Evolutionary conservation across 2,888 invertebrate genomes (phyloP).

Genomic region (Parascotia fuliginaria): DNA sequence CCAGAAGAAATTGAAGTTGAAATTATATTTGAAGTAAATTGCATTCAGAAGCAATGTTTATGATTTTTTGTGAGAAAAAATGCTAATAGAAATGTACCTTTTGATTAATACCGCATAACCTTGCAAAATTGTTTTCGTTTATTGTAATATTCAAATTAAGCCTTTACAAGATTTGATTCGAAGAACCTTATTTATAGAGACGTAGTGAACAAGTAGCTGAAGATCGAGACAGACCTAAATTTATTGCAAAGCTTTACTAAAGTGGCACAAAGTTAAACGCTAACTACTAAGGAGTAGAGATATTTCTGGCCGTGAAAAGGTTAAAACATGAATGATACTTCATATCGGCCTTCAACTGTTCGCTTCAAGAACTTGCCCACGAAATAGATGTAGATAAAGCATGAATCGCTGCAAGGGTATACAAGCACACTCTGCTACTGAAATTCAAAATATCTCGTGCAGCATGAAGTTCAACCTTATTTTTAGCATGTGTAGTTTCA

Average conservation of each 20-base stretch:
- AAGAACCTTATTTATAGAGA: too few species aligned
- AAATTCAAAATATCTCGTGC: constrained; percentile 24
- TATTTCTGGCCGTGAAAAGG: constrained; percentile 50
- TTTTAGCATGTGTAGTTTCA: neutral
- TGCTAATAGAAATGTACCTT: too few species aligned
- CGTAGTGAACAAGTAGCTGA: too few species aligned
- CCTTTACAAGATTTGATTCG: too few species aligned
- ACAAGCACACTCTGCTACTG: constrained; percentile 34
- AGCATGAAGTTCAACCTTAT: constrained; percentile 11
- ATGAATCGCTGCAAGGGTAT: constrained; percentile 49
- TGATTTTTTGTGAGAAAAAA: too few species aligned
- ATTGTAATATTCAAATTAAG: too few species aligned
- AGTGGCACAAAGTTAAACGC: neutral
- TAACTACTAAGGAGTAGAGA: constrained; percentile 14
- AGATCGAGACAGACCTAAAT: neutral
- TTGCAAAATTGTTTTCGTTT: too few species aligned
- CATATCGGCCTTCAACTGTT: constrained; percentile 54
- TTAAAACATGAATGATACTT: constrained; percentile 47
- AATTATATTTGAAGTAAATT: too few species aligned
- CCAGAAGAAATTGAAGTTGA: too few species aligned
- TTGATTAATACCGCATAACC: too few species aligned
- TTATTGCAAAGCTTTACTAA: neutral
- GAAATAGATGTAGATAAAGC: constrained; percentile 68
- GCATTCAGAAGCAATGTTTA: too few species aligned
- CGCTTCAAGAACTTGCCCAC: constrained; percentile 22